phyloP scores from a whole-genome alignment of 2,888 invertebrate species.

The Isotomurus palustris region DNA sequence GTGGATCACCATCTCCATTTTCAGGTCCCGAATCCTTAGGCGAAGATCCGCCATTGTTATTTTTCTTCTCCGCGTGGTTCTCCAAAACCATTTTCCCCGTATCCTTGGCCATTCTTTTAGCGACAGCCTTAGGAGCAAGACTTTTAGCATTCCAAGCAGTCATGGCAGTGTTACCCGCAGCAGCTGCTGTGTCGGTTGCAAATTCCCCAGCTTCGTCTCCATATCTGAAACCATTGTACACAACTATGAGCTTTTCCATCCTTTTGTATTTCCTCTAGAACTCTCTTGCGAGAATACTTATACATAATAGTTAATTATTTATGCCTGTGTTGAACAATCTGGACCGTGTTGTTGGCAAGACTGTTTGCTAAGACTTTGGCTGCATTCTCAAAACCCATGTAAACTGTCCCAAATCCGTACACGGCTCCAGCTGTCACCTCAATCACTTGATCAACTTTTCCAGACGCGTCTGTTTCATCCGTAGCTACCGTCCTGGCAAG shows the following conservation, averaged over 20 bases:
- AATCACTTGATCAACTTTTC: conserved; percentile 58
- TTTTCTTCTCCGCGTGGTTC: conserved; percentile 49
- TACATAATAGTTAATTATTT: conserved; percentile 36
- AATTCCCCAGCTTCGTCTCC: conserved; percentile 63
- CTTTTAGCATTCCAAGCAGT: conserved; percentile 62
- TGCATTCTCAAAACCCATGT: conserved; percentile 65
- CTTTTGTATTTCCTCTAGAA: background rate
- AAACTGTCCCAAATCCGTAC: conserved; percentile 66
- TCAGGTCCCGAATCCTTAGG: no score
- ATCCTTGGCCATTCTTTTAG: conserved; percentile 60
- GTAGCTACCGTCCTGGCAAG: conserved; percentile 57
- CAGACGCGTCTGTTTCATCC: conserved; percentile 54
- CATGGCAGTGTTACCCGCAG: conserved; percentile 65
- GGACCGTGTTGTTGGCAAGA: conserved; percentile 67
- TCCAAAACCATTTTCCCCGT: conserved; percentile 58
- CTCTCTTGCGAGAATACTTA: background rate
- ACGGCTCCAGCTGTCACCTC: conserved; percentile 68
- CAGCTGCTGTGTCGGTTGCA: conserved; percentile 62
- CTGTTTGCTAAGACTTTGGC: conserved; percentile 57
- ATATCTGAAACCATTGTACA: conserved; percentile 57
- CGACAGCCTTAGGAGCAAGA: conserved; percentile 63
- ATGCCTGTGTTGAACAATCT: conserved; percentile 68
- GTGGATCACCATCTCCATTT: no score
- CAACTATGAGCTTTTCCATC: no score
- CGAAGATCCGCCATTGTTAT: no score